Evolutionary conservation across 1,140 invertebrate species (phyloP).

Genomic region (Drosophila mojavensis): DNA sequence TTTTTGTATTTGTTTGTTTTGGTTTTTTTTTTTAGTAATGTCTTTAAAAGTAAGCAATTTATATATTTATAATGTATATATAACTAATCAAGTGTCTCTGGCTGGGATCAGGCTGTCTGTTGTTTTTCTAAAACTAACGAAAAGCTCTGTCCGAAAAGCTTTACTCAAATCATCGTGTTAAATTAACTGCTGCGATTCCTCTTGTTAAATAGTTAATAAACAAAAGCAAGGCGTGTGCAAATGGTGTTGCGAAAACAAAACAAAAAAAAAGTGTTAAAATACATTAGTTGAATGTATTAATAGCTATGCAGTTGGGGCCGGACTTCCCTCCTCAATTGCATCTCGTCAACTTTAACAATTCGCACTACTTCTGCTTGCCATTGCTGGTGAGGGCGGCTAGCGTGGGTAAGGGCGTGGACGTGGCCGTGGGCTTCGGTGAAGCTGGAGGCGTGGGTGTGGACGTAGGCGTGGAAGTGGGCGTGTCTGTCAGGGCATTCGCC

Average conservation of each 20-base stretch:
- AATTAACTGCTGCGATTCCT: conserved; percentile 3
- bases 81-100: conserved; percentile 17
- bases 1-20: not conserved
- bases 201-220: not conserved
- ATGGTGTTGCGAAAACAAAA: not conserved
- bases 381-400: conserved; percentile 38
- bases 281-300: not conserved
- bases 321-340: not conserved
- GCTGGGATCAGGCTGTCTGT: not conserved
- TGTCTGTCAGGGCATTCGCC: conserved; percentile 4
- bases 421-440: conserved; percentile 32
- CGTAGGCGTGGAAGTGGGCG: not conserved
- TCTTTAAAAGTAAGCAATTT: conserved; percentile 16
- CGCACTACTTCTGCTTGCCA: conserved; percentile 62
- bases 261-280: conserved; percentile 12
- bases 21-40: conserved; percentile 2
- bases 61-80: not conserved
- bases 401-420: conserved; percentile 31
- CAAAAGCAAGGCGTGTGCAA: no score
- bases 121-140: not conserved
- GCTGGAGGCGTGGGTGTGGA: not conserved
- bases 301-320: conserved; percentile 23
- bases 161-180: not conserved
- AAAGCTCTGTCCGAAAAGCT: conserved; percentile 2
- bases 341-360: conserved; percentile 51